Evolutionary conservation across 30 jellyfish, hydroid and myxozoan genomes (phyloP), one percentile per base, ranked within the genome.

Genomic region (Chrysaora quinquecirrha): DNA sequence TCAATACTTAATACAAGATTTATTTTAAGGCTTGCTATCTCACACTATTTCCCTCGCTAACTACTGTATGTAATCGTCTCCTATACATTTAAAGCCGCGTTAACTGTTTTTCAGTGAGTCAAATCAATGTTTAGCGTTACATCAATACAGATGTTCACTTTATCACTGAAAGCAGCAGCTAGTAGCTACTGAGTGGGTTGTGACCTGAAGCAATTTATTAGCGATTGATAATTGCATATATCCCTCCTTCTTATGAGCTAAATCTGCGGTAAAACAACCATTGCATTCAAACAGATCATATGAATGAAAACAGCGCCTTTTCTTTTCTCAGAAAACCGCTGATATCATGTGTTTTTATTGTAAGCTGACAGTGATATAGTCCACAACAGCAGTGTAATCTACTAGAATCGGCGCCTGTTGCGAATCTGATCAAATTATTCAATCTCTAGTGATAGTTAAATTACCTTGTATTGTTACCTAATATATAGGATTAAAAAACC

Each of bases 391-490:
- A 49, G 63, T 30, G 73, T 69, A 82, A 82, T 82, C 92, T 82
- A 70, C 73, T 30, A 60, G 48, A 25, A 82, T 3, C 30, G 92
- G 92, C 92, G 92, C 92, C 92, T 34, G 85, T 47, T 82, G 85
- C 66, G 92, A 34, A 33, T 9, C 29, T 60, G 84, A 82, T 82
- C 84, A 18, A 69, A 82, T 82, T 82, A 82, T 24, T 48, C 78
- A 71, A 70, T 54, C 56, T 82, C 89, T 71, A 38, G 73, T 82
- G 92, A 82, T 82, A 82, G 92, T 82, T 82, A 68, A 82, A 82
- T 82, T 82, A 82, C 79, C 28, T 30, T 64, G 73, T 70, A 70
- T 82, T 68, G 84, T 70, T 24, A 69, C 47, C 66, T 48, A 67
- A 82, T 82, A 82, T 69, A 69, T 65, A 61, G 64, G 92, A 82